phyloP scores from a whole-genome alignment of 2,888 invertebrate species.

The Athripsodes cinereus region DNA sequence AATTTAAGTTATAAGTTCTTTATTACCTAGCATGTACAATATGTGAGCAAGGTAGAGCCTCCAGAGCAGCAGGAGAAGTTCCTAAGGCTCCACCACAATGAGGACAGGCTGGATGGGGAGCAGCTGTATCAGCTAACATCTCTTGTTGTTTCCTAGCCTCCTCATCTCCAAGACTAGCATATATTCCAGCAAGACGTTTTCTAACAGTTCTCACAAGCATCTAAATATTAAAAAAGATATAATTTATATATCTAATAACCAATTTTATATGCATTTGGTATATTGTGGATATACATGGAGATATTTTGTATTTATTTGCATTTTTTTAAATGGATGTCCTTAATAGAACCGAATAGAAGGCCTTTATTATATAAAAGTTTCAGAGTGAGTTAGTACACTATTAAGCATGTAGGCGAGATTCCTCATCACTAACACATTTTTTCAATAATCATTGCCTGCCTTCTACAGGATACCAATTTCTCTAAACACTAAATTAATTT shows the following conservation, averaged over 20 bases:
- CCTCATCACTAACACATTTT: no score
- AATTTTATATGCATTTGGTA: no score
- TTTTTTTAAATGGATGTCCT: no score
- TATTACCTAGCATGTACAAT: conserved; percentile 74
- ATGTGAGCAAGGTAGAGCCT: conserved; percentile 77
- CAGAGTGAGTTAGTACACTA: no score
- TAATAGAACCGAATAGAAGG: no score
- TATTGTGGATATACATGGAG: not conserved
- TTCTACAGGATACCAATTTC: no score
- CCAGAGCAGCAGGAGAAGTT: conserved; percentile 49
- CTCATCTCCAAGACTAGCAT: conserved; percentile 74
- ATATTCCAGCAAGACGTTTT: conserved; percentile 71
- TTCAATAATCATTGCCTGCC: no score
- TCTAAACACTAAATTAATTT: no score
- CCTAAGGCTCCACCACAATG: conserved; percentile 76
- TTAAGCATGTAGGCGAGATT: no score
- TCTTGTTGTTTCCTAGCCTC: conserved; percentile 72
- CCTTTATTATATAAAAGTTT: no score
- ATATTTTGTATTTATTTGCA: not conserved
- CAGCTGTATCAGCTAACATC: conserved; percentile 63
- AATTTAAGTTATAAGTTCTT: no score
- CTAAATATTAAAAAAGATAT: conserved; percentile 39
- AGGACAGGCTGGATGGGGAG: conserved; percentile 71
- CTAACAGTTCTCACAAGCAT: conserved; percentile 74
- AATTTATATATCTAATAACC: no score